These are phyloP conservation scores for Kradibia gibbosae DNA, from an alignment of 1,140 invertebrate species.

Conservation along the genomic window DNA sequence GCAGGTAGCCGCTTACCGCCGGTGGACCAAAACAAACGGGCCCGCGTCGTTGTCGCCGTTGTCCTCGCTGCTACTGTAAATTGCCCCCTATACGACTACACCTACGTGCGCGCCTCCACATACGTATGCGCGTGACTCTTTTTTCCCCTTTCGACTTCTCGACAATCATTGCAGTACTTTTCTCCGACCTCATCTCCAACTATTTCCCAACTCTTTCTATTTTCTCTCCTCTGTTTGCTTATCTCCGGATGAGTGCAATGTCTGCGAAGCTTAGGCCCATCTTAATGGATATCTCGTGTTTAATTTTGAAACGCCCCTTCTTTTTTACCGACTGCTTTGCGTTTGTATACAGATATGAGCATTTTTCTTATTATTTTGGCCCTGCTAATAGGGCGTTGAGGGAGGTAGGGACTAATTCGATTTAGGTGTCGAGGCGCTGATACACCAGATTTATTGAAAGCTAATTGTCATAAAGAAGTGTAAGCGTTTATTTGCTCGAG, in stretches of 20 bases:
- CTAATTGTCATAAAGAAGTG: slow-evolving; percentile 12
- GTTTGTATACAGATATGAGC: not conserved
- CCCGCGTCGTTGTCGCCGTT: slow-evolving; percentile 14
- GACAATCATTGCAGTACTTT: slow-evolving; percentile 4
- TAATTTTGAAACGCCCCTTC: slow-evolving; percentile 35
- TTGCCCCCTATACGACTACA: not conserved
- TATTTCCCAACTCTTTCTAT: not conserved
- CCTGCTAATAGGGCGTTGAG: not conserved
- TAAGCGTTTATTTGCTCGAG: not conserved
- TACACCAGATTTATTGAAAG: not conserved
- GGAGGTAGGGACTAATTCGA: not conserved
- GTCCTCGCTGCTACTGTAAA: slow-evolving; percentile 30
- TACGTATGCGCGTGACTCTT: not conserved
- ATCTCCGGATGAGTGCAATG: slow-evolving; percentile 9
- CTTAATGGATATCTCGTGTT: slow-evolving; percentile 50
- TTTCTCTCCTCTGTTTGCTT: slow-evolving; percentile 15
- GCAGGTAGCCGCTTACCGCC: too few species aligned
- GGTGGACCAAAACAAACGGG: too few species aligned
- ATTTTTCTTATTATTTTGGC: slow-evolving; percentile 26
- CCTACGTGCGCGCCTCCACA: not conserved
- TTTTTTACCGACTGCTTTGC: not conserved
- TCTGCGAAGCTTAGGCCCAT: slow-evolving; percentile 37
- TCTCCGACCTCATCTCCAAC: not conserved
- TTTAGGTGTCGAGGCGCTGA: not conserved
- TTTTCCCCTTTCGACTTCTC: slow-evolving; percentile 14